A percentile compares a stretch with the other conserved stretches of the same genome.
phyloP scores from a whole-genome alignment of 2,797 vertebrate species.

The Dromococcyx pavoninus region DNA sequence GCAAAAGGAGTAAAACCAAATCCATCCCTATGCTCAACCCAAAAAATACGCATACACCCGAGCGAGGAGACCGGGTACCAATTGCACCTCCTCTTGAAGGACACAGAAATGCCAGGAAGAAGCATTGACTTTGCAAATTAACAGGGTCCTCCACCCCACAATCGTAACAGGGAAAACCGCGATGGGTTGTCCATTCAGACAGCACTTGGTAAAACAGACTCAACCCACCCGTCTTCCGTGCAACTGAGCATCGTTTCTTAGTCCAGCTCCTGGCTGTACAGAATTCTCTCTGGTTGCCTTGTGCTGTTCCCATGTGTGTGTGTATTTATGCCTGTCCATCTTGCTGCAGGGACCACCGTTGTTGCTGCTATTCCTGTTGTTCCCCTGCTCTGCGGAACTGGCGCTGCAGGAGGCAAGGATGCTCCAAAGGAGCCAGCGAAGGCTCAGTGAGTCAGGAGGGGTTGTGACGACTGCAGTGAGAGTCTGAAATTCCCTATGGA shows the following conservation, averaged over 20 bases:
- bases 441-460: slow-evolving; percentile 60
- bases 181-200: background rate
- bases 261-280: background rate
- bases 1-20: background rate
- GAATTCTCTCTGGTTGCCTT: background rate
- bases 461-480: slow-evolving; percentile 52
- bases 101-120: background rate
- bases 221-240: background rate
- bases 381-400: slow-evolving; percentile 75
- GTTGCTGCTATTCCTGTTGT: slow-evolving; percentile 44
- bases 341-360: slow-evolving; percentile 38
- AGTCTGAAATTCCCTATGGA: slow-evolving; percentile 56
- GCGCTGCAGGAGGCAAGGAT: slow-evolving; percentile 68
- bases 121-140: background rate
- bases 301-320: background rate
- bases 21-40: accelerated
- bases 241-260: background rate
- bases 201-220: background rate
- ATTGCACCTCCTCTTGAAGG: background rate
- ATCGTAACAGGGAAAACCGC: accelerated
- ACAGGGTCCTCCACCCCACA: background rate
- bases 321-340: background rate
- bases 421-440: slow-evolving; percentile 65
- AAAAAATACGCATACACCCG: background rate
- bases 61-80: background rate